Base-by-base conservation (phyloP, 2,113 vertebrate genomes). In the Plecotus auritus region DNA sequence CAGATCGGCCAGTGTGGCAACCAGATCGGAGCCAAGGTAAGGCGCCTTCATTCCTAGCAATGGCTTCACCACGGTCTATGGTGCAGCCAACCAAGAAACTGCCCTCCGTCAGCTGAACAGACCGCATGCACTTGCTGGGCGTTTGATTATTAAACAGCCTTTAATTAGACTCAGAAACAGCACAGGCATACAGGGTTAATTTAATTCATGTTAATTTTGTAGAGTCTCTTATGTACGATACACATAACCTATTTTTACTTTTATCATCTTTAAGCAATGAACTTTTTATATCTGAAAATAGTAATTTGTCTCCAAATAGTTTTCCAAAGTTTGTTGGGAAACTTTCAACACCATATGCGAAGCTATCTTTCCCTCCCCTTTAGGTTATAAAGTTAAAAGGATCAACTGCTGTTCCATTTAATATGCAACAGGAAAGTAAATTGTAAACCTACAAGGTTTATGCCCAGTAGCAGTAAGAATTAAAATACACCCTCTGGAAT, bases 1-100 rank as follows among this genome's bases (percentile, higher is more conserved):
- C 99, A 99, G 98, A 99, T 99, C 2, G 99, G 99, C 97, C 99
- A 99, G 98, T 99, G 99, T 59, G 99, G 99, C 47, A 99, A 99
- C 98, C 99, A 99, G 97, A 99, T 99, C 2, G 99, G 99, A 97
- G 97, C 99, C 35, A 99, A 99, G 99, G 99, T 99, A 98, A 98
- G 98, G 45, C 1, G 16, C 70, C 16, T 35, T 49, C n/a, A 23
- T 26, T 1, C 3, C 7, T 14, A 1, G 32, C 4, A 0, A 26
- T 20, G 6, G 69, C 64, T 82, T 30, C 10, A 2, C 73, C 22
- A 2, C 0, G 0, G 78, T 6, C 54, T 28, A 6, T 0, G 18
- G 56, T 4, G 16, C 1, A 4, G 40, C 35, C 22, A 13, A 0
- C 49, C 23, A 1, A 32, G 45, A 30, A 40, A 7, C 51, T 0